Evolutionary conservation across 2,797 vertebrate species (phyloP), one percentile per base, ranked within the genome.

Genomic region (Aeoliscus strigatus): DNA sequence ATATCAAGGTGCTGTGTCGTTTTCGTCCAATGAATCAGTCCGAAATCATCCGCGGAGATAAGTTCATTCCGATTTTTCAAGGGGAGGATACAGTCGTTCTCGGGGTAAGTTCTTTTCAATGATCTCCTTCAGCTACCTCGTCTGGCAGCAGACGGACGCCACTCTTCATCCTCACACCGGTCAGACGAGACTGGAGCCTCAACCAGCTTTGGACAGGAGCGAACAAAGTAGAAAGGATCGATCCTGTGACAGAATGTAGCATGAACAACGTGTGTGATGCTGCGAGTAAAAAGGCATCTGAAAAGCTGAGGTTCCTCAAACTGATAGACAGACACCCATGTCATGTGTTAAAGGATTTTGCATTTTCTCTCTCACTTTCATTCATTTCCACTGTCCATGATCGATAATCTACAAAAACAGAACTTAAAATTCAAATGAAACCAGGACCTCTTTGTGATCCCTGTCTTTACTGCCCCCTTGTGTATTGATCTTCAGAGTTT

Each of bases 1-100:
- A 93, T 81, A 96, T 97, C 77, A 96, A 94, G 86, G 94, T 97
- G 73, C 83, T 97, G 55, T 96, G 93, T 81, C 89, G 94, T 44
- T 94, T 97, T 73, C 91, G 94, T 53, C 94, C 94, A 6, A 79
- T 97, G 57, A 97, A 93, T 60, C 87, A 91, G 74, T 86, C 92
- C 3, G 94, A 97, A 85, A 90, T 91, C 43, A 60, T 85, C 32
- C 90, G 94, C 6, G 92, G 94, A 50, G 94, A 97, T 82, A 93
- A 92, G 70, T 95, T 93, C 80, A 90, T 94, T 64, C 94, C 93
- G 10, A 55, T 88, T 58, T 97, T 96, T 76, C 91, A 92, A 65
- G 90, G 86, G 29, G 93, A 94, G 40, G 93, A 96, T 84, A 89
- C 90, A 42, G 92, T 97, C 67, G 75, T 90, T 66, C 75, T 96